Percentiles rank a stretch among this genome's conserved stretches.
Evolutionary conservation across 1,140 invertebrate genomes (phyloP).

Genomic region (Mercenaria mercenaria): DNA sequence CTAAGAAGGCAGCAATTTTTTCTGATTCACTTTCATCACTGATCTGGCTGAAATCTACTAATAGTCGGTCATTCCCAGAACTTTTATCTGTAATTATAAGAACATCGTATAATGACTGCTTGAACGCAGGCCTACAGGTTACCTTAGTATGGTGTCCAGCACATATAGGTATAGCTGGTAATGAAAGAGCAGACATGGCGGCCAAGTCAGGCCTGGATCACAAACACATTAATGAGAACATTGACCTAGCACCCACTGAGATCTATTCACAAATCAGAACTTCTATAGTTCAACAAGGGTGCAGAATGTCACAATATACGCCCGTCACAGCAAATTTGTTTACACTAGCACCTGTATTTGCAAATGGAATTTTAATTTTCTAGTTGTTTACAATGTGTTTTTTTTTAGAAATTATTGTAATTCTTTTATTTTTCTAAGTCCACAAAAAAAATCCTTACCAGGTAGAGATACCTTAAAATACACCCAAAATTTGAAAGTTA

Average conservation of each 20-base stretch:
- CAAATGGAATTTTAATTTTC: too few species aligned
- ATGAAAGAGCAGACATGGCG: neutral
- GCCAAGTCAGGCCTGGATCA: neutral
- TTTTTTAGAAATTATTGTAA: too few species aligned
- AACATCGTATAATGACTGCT: neutral
- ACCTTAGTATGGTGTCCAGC: neutral
- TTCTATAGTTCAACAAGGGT: too few species aligned
- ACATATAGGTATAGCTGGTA: neutral
- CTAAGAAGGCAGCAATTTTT: neutral
- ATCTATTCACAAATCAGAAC: neutral
- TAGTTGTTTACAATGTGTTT: too few species aligned
- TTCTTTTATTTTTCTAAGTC: too few species aligned
- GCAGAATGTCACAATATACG: too few species aligned
- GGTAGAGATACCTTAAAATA: too few species aligned
- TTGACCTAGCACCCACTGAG: neutral
- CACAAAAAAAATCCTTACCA: too few species aligned
- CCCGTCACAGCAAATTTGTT: too few species aligned
- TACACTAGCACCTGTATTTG: too few species aligned
- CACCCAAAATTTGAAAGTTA: too few species aligned
- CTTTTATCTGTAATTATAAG: neutral
- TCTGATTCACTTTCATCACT: conserved; percentile 28
- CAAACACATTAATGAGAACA: neutral
- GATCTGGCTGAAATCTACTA: neutral
- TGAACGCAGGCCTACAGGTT: neutral
- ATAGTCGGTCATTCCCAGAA: neutral